Percentiles rank a stretch among this genome's conserved stretches.
Conservation (phyloP, 1,140 invertebrate species). For the Nasonia vitripennis region DNA sequence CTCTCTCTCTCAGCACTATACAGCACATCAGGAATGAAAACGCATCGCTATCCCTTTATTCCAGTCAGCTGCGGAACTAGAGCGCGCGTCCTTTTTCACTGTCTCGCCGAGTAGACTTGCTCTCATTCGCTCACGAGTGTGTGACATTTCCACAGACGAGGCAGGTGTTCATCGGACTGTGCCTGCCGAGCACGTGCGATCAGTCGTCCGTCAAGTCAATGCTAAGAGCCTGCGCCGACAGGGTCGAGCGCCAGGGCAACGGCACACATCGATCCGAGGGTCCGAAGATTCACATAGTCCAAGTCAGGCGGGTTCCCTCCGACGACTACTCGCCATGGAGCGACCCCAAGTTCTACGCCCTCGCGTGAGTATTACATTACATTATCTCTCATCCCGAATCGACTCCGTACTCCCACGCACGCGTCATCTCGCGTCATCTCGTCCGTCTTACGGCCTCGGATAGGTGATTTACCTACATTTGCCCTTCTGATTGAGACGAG, state of each 20-base stretch:
- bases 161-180: conserved; percentile 82
- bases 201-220: conserved; percentile 78
- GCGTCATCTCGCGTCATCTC: neutral
- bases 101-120: neutral
- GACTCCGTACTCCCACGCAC: neutral
- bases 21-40: neutral
- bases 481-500: neutral
- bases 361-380: conserved; percentile 78
- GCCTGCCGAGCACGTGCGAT: conserved; percentile 82
- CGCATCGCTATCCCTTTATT: neutral
- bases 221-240: conserved; percentile 74
- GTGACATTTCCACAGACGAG: conserved; percentile 76
- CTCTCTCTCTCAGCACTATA: no score
- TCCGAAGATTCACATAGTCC: conserved; percentile 75
- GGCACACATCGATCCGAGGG: conserved; percentile 66
- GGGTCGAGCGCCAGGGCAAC: conserved; percentile 72
- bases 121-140: neutral
- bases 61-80: neutral
- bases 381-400: neutral
- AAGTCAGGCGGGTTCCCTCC: conserved; percentile 82
- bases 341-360: conserved; percentile 83
- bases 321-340: conserved; percentile 79
- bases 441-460: neutral
- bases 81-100: neutral
- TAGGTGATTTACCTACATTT: neutral